Evolutionary conservation across 1,140 invertebrate genomes (phyloP), one percentile per base, ranked within the genome.

Genomic region (Cataglyphis hispanica): DNA sequence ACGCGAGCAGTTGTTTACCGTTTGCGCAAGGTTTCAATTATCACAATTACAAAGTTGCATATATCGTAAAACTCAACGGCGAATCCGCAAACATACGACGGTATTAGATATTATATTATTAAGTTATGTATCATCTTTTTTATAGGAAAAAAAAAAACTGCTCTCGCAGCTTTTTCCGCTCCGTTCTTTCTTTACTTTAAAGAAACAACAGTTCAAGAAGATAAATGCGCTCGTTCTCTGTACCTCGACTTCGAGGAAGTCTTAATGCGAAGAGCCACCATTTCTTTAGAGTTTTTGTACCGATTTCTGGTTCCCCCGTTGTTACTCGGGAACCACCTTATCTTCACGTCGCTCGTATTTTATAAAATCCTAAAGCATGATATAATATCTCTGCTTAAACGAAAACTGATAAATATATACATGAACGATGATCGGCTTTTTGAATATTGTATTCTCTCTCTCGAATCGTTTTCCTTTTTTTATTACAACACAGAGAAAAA

Each of bases 231-330:
- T 81, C 78, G 78, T 72, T 83, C 58, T 72, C 78, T 72, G 66
- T 81, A 81, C 66, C 78, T 81, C 78, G 78, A 81, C 78, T 81
- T 72, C 78, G 67, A 83, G 67, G 67, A 83, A 83, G 78, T 83
- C 78, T 83, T 83, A 83, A 83, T 83, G 67, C 78, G 78, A 72
- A 46, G 78, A 83, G 56, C 67, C 53, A 67, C 78, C 67, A 81
- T 81, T 83, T 61, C 78, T 83, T 83, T 74, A n/a, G 78, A 83
- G 78, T 83, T 83, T 83, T 83, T 83, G 67, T 53, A 27, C 67
- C 67, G 78, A 83, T 83, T 83, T 83, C 78, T 60, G 78, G 78
- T 83, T 83, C 37, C 67, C 63, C 50, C 34, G 78, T 60, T 81
- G 78, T 81, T 81, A 74, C 67, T 46, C 40, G 40, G 53, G 34